Evolutionary conservation across 2,113 vertebrate species (phyloP), one percentile per base, ranked within the genome.

Genomic region (Periophthalmodon schlosseri): DNA sequence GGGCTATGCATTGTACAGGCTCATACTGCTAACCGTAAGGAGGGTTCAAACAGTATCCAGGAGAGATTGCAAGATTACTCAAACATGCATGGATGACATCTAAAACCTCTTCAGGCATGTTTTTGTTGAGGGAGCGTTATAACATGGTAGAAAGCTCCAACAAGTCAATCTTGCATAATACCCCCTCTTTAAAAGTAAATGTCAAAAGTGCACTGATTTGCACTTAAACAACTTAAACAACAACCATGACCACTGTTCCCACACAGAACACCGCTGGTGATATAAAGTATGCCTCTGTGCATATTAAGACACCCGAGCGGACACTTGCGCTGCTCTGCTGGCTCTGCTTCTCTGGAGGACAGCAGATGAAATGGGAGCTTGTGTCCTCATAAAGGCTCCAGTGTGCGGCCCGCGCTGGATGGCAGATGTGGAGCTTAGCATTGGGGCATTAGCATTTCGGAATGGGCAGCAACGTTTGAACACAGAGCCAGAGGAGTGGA

Each of bases 381-480:
- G 91, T 92, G 89, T 81, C 84, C 84, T 65, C 65, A 82, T 83
- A 84, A 90, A 88, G 82, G 73, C 78, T 70, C 74, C 76, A 85
- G 80, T 92, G 87, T 91, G 86, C 76, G 75, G 49, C 78, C 78
- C 68, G 76, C 58, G 54, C 67, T 87, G 83, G 74, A 83, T 21
- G 71, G 87, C 86, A 92, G 89, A 92, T 92, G 89, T 87, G 87
- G 69, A 75, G 81, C 81, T 65, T 88, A 85, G 82, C 87, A 10
- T 44, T 44, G 77, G 77, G 87, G 84, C 85, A 80, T 90, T 87
- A 83, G 83, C 87, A 87, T 88, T 85, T 89, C 70, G 81, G 82
- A 83, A 73, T 69, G 52, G 69, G 66, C 70, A 16, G 73, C 50
- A 69, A 34, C 11, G 66, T 86, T 85, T 83, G 86, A 90, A 77